Evolutionary conservation across 2,113 vertebrate genomes (phyloP).

Genomic region (Tyrannus savana): DNA sequence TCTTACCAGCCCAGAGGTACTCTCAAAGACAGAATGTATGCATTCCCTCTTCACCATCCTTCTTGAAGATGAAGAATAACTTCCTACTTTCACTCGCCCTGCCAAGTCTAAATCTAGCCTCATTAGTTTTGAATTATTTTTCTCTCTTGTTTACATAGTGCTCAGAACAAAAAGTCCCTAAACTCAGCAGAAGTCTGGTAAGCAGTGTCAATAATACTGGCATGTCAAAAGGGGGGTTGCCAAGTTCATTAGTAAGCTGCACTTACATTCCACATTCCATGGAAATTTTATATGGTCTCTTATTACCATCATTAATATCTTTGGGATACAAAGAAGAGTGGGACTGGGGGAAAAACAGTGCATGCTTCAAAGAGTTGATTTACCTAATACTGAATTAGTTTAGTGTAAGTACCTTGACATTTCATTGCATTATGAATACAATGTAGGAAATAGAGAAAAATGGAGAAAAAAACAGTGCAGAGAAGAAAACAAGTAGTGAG

Average conservation of each 20-base stretch:
- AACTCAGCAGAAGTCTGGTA: background rate
- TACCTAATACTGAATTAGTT: slow-evolving; percentile 8
- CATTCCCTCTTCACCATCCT: background rate
- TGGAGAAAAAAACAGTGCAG: background rate
- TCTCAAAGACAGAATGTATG: background rate
- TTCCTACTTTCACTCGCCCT: background rate
- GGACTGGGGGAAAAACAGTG: background rate
- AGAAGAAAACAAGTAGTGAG: background rate
- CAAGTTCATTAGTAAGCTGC: background rate
- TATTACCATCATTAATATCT: background rate
- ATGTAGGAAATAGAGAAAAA: background rate
- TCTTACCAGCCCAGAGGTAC: background rate
- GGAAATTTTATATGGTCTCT: background rate
- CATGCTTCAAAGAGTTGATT: background rate
- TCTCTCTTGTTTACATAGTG: background rate
- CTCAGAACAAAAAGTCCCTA: background rate
- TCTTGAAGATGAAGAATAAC: background rate
- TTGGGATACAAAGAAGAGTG: background rate
- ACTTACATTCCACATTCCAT: background rate
- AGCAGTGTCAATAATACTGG: background rate
- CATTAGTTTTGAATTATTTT: slow-evolving; percentile 3
- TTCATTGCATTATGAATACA: background rate
- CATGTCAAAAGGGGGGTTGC: background rate
- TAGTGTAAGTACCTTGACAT: slow-evolving; percentile 16
- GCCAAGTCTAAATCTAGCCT: background rate